Evolutionary conservation across 1,140 invertebrate genomes (phyloP).

Genomic region (Acromyrmex heyeri): DNA sequence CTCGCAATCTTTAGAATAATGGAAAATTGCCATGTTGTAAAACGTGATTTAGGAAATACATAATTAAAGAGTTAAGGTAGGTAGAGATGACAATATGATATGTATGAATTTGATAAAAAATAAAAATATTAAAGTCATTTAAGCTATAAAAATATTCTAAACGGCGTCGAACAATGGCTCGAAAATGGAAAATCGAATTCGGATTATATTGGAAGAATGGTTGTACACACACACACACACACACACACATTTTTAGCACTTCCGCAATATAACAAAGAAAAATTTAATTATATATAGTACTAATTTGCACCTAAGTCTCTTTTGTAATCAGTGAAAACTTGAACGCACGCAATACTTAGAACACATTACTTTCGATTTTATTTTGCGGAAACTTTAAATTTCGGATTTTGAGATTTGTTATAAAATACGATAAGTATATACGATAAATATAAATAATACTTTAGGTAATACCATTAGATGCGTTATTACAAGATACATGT

Average conservation of each 20-base stretch:
- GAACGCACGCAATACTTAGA: background rate
- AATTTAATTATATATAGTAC: constrained; percentile 16
- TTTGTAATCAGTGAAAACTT: constrained; percentile 9
- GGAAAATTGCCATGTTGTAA: constrained; percentile 18
- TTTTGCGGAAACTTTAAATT: constrained; percentile 1
- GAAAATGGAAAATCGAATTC: background rate
- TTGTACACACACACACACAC: background rate
- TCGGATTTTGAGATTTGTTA: background rate
- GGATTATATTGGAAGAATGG: background rate
- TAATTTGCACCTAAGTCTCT: constrained; percentile 11
- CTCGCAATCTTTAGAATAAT: constrained; percentile 12
- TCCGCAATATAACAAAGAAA: background rate
- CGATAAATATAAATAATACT: background rate
- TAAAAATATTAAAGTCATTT: background rate
- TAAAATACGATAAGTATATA: background rate
- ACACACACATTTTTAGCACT: background rate
- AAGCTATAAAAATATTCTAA: background rate
- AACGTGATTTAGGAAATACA: constrained; percentile 7
- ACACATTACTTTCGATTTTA: background rate
- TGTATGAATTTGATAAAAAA: background rate
- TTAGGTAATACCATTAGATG: constrained; percentile 4
- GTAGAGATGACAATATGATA: background rate
- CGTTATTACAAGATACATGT: constrained; percentile 15
- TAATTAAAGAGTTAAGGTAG: background rate
- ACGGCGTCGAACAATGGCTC: background rate